Base-by-base conservation (phyloP, 2,797 vertebrate species). In the Echeneis naucrates region DNA sequence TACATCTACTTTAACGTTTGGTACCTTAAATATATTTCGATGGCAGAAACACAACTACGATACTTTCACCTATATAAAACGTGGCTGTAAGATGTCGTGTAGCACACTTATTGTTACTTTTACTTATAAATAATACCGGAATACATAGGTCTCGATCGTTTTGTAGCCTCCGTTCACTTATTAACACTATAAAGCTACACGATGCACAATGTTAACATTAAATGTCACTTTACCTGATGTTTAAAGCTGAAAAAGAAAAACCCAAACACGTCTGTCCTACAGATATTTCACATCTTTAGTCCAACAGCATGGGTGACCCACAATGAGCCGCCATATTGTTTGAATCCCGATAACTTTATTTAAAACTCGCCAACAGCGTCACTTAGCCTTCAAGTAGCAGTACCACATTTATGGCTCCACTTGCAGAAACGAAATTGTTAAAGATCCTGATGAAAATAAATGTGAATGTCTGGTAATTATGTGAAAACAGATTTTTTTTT, bases 251-350 rank as follows among this genome's bases (percentile, higher is more conserved):
- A 44, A 44, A 19, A 1, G 17, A 8, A 26, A n/a, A n/a, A n/a
- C n/a, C n/a, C n/a, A n/a, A 17, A 6, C 33, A 1, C 11, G 3
- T 33, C 35, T 59, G 3, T 21, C 32, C 35, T 30, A 11, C 8
- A 10, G 23, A 14, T 14, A 0, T 14, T 63, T 69, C 17, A 59
- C 38, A 11, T 11, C 1, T 50, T 42, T n/a, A 45, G 0, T 10
- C 0, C n/a, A 23, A 6, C 23, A 8, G 8, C 86, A 83, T 26
- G 68, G 23, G 0, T 5, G 2, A 14, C 0, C 0, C 14, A 2
- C 45, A 1, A 77, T 64, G 53, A 37, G 91, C 87, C 19, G 89
- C 91, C 93, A 94, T 95, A 24, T 90, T 93, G 64, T 87, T 88
- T 87, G 55, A 75, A 75, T 73, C 11, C 1, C 23, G 37, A 61